These are phyloP conservation scores for Stegodyphus mimosarum DNA, from an alignment of 1,140 invertebrate species.

Conservation along the genomic window DNA sequence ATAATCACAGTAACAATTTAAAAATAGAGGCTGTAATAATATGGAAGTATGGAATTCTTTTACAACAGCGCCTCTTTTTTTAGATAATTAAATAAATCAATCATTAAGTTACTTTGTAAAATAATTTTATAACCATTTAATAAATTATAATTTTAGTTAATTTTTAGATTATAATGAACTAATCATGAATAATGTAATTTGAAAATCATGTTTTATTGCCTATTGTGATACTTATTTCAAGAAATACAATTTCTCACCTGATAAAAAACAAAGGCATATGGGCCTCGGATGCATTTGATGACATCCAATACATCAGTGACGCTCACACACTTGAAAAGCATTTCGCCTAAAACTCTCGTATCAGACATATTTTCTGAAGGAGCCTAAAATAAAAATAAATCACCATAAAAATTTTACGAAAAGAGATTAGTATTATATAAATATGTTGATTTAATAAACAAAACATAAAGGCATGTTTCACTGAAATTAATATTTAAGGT, in stretches of 20 bases:
- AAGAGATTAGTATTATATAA: background rate
- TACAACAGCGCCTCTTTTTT: background rate
- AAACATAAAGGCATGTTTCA: background rate
- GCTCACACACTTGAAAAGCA: background rate
- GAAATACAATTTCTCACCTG: conserved; percentile 66
- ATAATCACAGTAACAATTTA: no score
- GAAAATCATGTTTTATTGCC: background rate
- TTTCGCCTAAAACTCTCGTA: conserved; percentile 1
- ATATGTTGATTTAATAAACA: background rate
- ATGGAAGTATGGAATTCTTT: background rate
- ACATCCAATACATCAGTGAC: conserved; percentile 68
- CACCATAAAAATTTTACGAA: background rate
- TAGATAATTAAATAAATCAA: background rate
- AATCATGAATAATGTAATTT: background rate
- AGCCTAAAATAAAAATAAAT: background rate
- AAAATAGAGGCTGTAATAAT: background rate
- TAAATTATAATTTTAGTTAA: conserved; percentile 66
- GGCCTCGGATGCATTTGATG: conserved; percentile 77
- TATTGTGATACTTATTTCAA: background rate
- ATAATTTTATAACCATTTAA: no score
- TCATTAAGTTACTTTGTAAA: background rate
- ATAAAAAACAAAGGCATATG: conserved; percentile 86
- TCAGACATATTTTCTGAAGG: background rate
- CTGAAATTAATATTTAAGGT: background rate
- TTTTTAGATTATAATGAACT: conserved; percentile 65